Percentiles rank a stretch among this genome's conserved stretches.
phyloP scores from a whole-genome alignment of 64 coral and sea anemone species.

The Dendrophyllia cribrosa region DNA sequence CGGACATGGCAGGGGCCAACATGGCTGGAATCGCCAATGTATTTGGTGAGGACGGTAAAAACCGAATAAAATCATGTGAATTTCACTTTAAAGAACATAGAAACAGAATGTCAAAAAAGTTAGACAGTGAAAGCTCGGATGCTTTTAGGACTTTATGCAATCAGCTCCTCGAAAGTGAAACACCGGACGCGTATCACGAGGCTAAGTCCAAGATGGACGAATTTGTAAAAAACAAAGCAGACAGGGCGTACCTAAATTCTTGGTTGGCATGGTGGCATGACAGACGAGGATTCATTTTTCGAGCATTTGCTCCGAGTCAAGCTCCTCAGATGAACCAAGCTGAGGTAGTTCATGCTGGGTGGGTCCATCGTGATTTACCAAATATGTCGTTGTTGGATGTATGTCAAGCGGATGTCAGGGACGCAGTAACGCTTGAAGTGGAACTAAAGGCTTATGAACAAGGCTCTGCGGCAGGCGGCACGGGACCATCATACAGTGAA shows the following conservation, averaged over 20 bases:
- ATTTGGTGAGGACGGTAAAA: background rate
- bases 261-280: too few species aligned
- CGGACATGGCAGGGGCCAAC: conserved; percentile 36
- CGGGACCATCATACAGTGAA: too few species aligned
- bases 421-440: too few species aligned
- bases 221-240: background rate
- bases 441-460: too few species aligned
- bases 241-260: background rate
- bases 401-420: too few species aligned
- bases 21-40: conserved; percentile 31
- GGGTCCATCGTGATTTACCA: too few species aligned
- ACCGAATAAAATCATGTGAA: background rate
- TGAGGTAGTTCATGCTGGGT: too few species aligned
- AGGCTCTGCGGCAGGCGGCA: too few species aligned
- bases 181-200: background rate
- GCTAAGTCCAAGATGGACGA: background rate
- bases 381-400: too few species aligned
- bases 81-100: conserved; percentile 33
- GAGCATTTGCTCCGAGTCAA: too few species aligned
- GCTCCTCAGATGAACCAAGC: too few species aligned
- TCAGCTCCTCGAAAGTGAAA: background rate
- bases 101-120: conserved; percentile 20
- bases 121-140: conserved; percentile 2
- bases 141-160: conserved; percentile 23
- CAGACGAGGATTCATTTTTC: too few species aligned